These are phyloP conservation scores for Chelonus insularis DNA, from an alignment of 1,140 invertebrate genomes.

Conservation along the genomic window DNA sequence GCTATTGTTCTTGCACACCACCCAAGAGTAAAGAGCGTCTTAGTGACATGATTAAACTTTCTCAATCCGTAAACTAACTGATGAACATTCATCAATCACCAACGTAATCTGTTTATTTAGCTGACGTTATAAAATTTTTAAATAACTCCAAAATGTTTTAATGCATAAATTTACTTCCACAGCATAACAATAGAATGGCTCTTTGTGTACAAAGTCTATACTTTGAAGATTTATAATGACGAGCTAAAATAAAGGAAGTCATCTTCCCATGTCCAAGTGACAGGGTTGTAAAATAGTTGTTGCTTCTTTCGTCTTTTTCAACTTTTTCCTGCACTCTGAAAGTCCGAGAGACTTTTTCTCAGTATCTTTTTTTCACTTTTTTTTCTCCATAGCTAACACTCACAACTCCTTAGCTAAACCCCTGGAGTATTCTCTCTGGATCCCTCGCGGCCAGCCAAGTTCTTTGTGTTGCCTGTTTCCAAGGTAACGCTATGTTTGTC, in stretches of 20 bases:
- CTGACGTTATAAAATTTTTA: slow-evolving; percentile 6
- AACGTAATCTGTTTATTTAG: background rate
- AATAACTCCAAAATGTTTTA: too few species aligned
- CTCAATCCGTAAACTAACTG: slow-evolving; percentile 2
- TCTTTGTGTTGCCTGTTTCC: slow-evolving; percentile 44
- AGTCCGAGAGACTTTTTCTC: background rate
- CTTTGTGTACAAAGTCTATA: too few species aligned
- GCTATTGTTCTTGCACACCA: slow-evolving; percentile 1
- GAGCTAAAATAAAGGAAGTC: too few species aligned
- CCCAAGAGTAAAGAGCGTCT: slow-evolving; percentile 8
- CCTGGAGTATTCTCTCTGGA: background rate
- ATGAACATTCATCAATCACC: slow-evolving; percentile 25
- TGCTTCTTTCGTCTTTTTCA: background rate
- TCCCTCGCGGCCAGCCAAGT: slow-evolving; percentile 26
- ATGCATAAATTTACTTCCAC: too few species aligned
- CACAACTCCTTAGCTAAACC: background rate
- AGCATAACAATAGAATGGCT: too few species aligned
- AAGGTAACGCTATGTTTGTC: slow-evolving; percentile 47
- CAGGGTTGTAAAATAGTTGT: background rate
- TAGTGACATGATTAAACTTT: background rate
- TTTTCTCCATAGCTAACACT: background rate
- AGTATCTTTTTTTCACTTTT: slow-evolving; percentile 3
- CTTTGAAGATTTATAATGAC: too few species aligned
- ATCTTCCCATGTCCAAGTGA: too few species aligned
- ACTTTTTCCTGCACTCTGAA: background rate